Conservation (phyloP, 2,888 invertebrate species). For the Asteroscopus sphinx region DNA sequence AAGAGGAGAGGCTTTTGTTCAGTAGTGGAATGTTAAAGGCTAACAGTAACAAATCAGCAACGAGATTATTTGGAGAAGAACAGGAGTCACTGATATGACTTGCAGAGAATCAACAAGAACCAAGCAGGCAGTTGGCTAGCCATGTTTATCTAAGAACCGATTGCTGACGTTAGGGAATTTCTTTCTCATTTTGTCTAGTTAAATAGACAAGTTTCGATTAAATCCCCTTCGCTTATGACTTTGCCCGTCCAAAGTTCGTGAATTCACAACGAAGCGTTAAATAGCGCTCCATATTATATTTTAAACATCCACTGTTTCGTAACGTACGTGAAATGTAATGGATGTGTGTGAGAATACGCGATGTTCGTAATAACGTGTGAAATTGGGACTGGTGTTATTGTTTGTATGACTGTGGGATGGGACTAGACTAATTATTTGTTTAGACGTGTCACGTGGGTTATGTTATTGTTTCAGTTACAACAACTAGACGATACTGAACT, state of each 20-base stretch:
- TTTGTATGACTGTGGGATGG: constrained; percentile 6
- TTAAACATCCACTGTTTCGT: constrained; percentile 27
- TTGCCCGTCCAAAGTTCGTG: constrained; percentile 12
- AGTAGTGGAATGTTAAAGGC: too few species aligned
- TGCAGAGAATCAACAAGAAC: too few species aligned
- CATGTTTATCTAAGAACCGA: too few species aligned
- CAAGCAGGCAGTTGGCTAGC: too few species aligned
- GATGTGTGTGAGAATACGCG: constrained; percentile 43
- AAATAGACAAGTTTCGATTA: neutral
- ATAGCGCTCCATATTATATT: constrained; percentile 24
- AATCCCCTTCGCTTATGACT: constrained; percentile 13
- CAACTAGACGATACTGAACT: neutral
- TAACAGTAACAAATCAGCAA: too few species aligned
- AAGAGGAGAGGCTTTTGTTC: too few species aligned
- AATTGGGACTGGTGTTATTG: constrained; percentile 16
- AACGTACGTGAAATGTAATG: constrained; percentile 36
- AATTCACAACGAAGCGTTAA: constrained; percentile 38
- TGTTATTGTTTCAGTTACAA: neutral
- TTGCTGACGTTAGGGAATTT: too few species aligned
- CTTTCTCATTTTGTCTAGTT: too few species aligned
- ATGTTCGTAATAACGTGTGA: constrained; percentile 27
- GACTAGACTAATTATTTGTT: constrained; percentile 1
- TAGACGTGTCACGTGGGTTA: neutral
- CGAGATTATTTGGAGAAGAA: too few species aligned
- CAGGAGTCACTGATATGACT: too few species aligned